Evolutionary conservation across 2,113 vertebrate genomes (phyloP), one percentile per base, ranked within the genome.

Genomic region (Anser brachyrhynchus): DNA sequence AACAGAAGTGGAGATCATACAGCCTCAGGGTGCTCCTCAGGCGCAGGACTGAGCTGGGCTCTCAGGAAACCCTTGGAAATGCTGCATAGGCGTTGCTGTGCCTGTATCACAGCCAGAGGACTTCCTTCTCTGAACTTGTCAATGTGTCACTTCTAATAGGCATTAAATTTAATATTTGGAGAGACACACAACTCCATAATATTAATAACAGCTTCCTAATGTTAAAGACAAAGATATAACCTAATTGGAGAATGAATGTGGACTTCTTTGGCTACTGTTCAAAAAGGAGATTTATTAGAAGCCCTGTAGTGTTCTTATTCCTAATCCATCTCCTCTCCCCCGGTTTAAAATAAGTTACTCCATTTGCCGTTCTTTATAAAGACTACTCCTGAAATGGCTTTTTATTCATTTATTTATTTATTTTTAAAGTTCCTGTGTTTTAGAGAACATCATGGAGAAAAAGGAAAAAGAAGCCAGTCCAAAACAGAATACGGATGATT

Each of bases 151-250:
- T 84, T 96, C 65, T 33, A 94, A 72, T 66, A 54, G 66, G 73
- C 44, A 58, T 82, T 54, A 77, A 69, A 70, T 91, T 77, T 91
- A 92, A 19, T 65, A 89, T 84, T 91, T 96, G 84, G 79, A 89
- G 84, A 58, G 46, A 55, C 75, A 62, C 44, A 65, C 43, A 83
- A 43, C 77, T 89, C 87, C 37, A 29, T 83, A 75, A 79, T 64
- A 65, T 92, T 92, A 93, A 84, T 90, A 78, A 84, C 44, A 84
- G 54, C 73, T 94, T 89, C 86, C 76, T 82, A 87, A 89, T 73
- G 52, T 93, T 96, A 83, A 96, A 90, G 84, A 94, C 76, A 89
- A 94, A 93, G 83, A 71, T 79, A 89, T 66, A 87, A 89, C 46
- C 29, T 87, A 83, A 87, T 71, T 87, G 93, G 76, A 71, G 67